Base-by-base conservation (phyloP, 2,888 invertebrate species). In the Linyphia triangularis region DNA sequence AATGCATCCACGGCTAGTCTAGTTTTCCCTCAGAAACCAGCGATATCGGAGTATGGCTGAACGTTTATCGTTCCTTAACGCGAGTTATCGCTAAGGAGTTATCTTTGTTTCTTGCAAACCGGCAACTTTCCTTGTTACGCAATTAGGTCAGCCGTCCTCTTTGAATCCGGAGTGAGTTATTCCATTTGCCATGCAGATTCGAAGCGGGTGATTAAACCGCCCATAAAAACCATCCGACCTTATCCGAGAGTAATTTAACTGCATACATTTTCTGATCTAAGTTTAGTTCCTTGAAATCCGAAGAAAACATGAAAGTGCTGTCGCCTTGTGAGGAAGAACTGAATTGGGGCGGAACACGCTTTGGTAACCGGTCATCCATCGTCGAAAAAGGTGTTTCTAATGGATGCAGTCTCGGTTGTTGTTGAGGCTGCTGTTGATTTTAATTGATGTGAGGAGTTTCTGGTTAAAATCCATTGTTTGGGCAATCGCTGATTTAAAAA, bases 71-170 rank as follows among this genome's bases (percentile, higher is more conserved):
- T 22, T 24, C 70, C 5, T n/a, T 22, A 70, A 70, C n/a, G 43
- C 40, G 43, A 28, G n/a, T 70, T 70, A 70, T 70, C 70, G 43
- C 43, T 2, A 6, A 7, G 43, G 26, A 70, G 43, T 70, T 51
- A 70, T 70, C 70, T 26, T 26, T 16, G 24, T 70, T 43, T 26
- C n/a, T 43, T 7, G 24, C 24, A 51, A 70, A 70, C 43, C 26
- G 43, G 43, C 43, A 70, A 40, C 43, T 43, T 70, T 43, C n/a
- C 10, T 2, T 43, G 1, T 51, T 70, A 51, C 43, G 70, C 43
- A 70, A 43, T 51, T 43, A 70, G 43, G 43, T 70, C 43, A 51
- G 4, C 61, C 51, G 16, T 51, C 51, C 51, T 51, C 51, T 51
- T 16, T 51, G 51, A 51, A 51, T 51, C 16, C 13, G n/a, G n/a